Evolutionary conservation across 2,888 invertebrate genomes (phyloP).

Genomic region (Pherbina coryleti): DNA sequence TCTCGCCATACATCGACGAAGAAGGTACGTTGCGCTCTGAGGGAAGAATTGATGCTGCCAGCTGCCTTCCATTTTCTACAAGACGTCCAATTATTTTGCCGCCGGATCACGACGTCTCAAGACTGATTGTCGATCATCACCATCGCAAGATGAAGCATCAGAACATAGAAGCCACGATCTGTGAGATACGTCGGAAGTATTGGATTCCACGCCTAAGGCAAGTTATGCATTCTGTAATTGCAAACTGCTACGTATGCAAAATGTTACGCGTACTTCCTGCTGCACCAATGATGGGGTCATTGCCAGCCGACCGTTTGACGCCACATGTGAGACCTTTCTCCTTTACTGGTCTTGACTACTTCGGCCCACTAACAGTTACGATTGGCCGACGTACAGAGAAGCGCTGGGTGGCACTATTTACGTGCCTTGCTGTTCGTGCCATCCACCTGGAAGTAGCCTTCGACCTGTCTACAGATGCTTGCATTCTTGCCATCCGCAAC

Average conservation of each 20-base stretch:
- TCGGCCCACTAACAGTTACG: too few relatives aligned
- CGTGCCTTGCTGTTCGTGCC: neutral
- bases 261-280: neutral
- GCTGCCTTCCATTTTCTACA: slow-evolving; percentile 38
- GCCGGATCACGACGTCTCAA: slow-evolving; percentile 37
- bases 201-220: too few relatives aligned
- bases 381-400: too few relatives aligned
- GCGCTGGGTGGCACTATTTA: too few relatives aligned
- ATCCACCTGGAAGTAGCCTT: slow-evolving; percentile 3
- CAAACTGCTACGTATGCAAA: too few relatives aligned
- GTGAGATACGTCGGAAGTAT: too few relatives aligned
- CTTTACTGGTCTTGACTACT: slow-evolving; percentile 24
- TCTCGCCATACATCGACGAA: neutral
- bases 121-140: slow-evolving; percentile 26
- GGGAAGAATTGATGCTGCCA: slow-evolving; percentile 39
- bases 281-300: slow-evolving; percentile 17
- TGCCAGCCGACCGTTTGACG: slow-evolving; percentile 20
- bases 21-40: neutral
- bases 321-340: slow-evolving; percentile 19
- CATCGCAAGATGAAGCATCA: slow-evolving; percentile 43
- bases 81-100: slow-evolving; percentile 44
- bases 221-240: too few relatives aligned
- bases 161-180: slow-evolving; percentile 42
- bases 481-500: neutral
- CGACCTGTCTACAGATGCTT: neutral